These are phyloP conservation scores for Corbicula japonica DNA, from an alignment of 2,888 invertebrate species.

Conservation along the genomic window DNA sequence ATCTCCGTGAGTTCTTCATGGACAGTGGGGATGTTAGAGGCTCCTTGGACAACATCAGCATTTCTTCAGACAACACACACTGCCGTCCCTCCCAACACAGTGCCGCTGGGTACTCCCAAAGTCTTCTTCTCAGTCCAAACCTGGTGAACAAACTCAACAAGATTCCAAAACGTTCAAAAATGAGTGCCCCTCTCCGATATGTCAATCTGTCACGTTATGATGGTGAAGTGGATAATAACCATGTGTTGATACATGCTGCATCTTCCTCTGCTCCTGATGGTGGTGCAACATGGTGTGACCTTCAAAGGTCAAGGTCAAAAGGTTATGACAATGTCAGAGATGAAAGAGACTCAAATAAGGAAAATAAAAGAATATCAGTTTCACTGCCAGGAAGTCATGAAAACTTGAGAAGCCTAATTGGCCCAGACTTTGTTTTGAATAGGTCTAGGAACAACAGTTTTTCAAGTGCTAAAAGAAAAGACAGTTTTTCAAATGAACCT, in stretches of 20 bases:
- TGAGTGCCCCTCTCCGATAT: slow-evolving; percentile 81
- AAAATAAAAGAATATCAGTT: slow-evolving; percentile 55
- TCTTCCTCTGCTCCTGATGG: slow-evolving; percentile 63
- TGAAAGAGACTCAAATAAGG: slow-evolving; percentile 47
- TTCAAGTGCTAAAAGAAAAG: slow-evolving; percentile 15
- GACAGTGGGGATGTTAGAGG: slow-evolving; percentile 31
- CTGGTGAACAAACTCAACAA: slow-evolving; percentile 75
- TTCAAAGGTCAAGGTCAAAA: slow-evolving; percentile 47
- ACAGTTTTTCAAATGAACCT: slow-evolving; percentile 63
- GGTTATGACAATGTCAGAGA: slow-evolving; percentile 64
- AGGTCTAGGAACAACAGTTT: slow-evolving; percentile 18
- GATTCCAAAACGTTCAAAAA: slow-evolving; percentile 73
- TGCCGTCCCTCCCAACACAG: slow-evolving; percentile 44
- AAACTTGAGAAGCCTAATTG: slow-evolving; percentile 57
- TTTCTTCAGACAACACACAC: slow-evolving; percentile 61
- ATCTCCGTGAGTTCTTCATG: slow-evolving; percentile 31
- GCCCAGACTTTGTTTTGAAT: slow-evolving; percentile 56
- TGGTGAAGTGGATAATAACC: slow-evolving; percentile 70
- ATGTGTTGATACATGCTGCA: slow-evolving; percentile 73
- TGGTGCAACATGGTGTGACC: slow-evolving; percentile 29
- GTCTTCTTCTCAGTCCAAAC: slow-evolving; percentile 74
- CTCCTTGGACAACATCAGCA: slow-evolving; percentile 64
- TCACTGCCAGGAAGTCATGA: slow-evolving; percentile 63
- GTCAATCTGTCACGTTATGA: slow-evolving; percentile 81
- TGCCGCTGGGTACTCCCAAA: slow-evolving; percentile 62